These are phyloP conservation scores for Odontocolon sp. DNA, from an alignment of 2,888 invertebrate genomes.

Conservation along the genomic window DNA sequence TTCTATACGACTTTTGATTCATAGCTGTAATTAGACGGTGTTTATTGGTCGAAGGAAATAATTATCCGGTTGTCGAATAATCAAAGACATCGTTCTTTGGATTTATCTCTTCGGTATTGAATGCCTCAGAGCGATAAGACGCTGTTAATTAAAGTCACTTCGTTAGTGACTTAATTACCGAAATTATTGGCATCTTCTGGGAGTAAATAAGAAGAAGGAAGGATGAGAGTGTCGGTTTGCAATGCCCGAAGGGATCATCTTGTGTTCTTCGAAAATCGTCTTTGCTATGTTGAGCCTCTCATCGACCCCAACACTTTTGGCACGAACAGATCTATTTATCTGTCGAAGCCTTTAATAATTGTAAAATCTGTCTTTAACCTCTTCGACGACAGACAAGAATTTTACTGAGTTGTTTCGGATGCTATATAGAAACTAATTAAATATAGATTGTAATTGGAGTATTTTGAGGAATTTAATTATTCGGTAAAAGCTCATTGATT, in stretches of 20 bases:
- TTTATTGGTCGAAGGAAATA: conserved; percentile 19
- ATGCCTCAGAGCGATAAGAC: conserved; percentile 46
- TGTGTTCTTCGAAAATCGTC: background rate
- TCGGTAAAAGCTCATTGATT: too few species aligned
- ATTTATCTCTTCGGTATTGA: conserved; percentile 20
- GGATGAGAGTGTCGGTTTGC: background rate
- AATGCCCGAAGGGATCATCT: conserved; percentile 13
- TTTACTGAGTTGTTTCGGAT: too few species aligned
- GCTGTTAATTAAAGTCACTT: conserved; percentile 51
- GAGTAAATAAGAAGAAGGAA: conserved; percentile 29
- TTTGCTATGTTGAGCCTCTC: too few species aligned
- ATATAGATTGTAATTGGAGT: too few species aligned
- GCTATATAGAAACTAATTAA: too few species aligned
- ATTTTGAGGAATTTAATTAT: too few species aligned
- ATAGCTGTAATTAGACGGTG: conserved; percentile 22
- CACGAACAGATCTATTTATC: conserved; percentile 39
- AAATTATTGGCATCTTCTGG: conserved; percentile 46
- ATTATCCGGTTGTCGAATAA: conserved; percentile 21
- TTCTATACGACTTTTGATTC: conserved; percentile 40
- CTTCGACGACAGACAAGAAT: too few species aligned
- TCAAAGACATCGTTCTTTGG: conserved; percentile 22
- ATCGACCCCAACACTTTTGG: conserved; percentile 23
- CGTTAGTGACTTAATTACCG: conserved; percentile 47
- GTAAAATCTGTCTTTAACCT: conserved; percentile 15
- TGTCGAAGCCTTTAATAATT: conserved; percentile 36